Percentiles rank a stretch among this genome's conserved stretches.
Evolutionary conservation across 2,888 invertebrate genomes (phyloP).

Genomic region (Euplagia quadripunctaria): DNA sequence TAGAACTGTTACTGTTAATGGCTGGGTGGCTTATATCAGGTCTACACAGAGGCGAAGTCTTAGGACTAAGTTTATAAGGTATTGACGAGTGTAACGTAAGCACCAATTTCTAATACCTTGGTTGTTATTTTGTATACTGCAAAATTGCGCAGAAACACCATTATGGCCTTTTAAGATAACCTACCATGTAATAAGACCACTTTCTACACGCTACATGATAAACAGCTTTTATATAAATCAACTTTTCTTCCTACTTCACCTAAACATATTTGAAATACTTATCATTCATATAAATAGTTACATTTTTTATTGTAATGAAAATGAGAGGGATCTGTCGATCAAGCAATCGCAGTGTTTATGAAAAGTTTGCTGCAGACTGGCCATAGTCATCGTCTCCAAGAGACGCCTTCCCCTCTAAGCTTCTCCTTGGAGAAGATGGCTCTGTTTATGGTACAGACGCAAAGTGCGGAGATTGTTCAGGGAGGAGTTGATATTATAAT

Average conservation of each 20-base stretch:
- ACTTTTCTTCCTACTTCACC: slow-evolving; percentile 35
- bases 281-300: no score
- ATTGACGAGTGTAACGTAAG: no score
- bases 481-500: background rate
- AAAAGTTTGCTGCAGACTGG: no score
- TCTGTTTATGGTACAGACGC: no score
- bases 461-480: background rate
- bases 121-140: background rate
- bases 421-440: background rate
- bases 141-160: background rate
- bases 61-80: background rate
- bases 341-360: no score
- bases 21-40: no score
- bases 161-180: slow-evolving; percentile 23
- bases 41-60: background rate
- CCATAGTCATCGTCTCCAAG: no score
- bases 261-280: slow-evolving; percentile 24
- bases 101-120: background rate
- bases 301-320: no score
- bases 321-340: no score
- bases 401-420: no score
- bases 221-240: background rate
- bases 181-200: slow-evolving; percentile 35
- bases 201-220: slow-evolving; percentile 29
- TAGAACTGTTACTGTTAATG: background rate